These are phyloP conservation scores for Channa argus DNA, from an alignment of 2,113 vertebrate genomes.

Conservation along the genomic window DNA sequence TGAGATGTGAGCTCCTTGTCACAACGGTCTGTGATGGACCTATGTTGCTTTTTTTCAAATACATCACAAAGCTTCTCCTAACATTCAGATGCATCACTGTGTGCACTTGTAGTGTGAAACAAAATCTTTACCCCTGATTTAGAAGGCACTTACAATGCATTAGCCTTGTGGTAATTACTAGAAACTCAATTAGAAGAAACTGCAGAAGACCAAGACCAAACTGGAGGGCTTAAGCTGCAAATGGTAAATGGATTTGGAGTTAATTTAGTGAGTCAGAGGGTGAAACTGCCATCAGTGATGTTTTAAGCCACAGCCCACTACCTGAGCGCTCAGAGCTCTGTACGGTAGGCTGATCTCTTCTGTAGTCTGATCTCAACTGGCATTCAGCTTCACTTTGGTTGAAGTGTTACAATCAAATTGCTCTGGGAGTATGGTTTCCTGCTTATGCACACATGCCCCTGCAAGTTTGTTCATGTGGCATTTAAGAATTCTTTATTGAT, in stretches of 20 bases:
- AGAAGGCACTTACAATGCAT: conserved; percentile 83
- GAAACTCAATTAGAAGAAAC: conserved; percentile 84
- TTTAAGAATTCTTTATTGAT: conserved; percentile 22
- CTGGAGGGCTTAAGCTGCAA: conserved; percentile 79
- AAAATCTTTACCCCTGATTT: conserved; percentile 85
- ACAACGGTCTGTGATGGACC: conserved; percentile 26
- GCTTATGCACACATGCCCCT: not conserved
- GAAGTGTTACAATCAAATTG: conserved; percentile 54
- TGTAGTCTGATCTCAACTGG: conserved; percentile 50
- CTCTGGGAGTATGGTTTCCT: conserved; percentile 40
- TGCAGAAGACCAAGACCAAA: conserved; percentile 77
- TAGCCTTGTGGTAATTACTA: conserved; percentile 83
- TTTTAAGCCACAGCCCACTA: conserved; percentile 72
- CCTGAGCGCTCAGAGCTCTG: conserved; percentile 57
- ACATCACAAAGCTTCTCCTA: conserved; percentile 41
- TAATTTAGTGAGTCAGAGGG: conserved; percentile 81
- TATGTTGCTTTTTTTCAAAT: conserved; percentile 4
- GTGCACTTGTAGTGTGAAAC: conserved; percentile 72
- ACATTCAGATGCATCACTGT: conserved; percentile 47
- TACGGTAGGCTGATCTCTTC: conserved; percentile 49
- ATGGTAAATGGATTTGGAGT: conserved; percentile 79
- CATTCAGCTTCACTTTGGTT: conserved; percentile 62
- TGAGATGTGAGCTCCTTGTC: conserved; percentile 41
- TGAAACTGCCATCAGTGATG: conserved; percentile 79
- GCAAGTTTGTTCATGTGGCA: not conserved